Conservation (phyloP, 92 coral and sea anemone species). For the Metridium senile region DNA sequence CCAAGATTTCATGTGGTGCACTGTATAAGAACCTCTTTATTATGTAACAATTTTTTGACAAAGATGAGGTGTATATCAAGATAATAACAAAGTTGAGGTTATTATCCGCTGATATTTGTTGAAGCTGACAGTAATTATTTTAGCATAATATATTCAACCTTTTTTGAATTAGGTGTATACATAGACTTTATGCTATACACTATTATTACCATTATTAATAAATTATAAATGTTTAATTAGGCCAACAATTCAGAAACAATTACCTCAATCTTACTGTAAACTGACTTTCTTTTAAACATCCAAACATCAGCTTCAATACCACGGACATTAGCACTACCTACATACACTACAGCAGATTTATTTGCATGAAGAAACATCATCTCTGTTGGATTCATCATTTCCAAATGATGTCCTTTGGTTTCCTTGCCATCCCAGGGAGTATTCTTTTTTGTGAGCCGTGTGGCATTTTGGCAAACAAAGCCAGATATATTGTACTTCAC, state of each 20-base stretch:
- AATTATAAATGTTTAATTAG: no score
- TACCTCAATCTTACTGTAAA: not conserved
- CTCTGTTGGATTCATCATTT: constrained; percentile 68
- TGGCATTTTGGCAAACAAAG: constrained; percentile 21
- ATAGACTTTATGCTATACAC: no score
- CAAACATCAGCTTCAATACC: constrained; percentile 77
- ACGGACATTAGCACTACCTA: constrained; percentile 62
- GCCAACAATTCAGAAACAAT: no score
- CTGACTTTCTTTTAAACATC: constrained; percentile 33
- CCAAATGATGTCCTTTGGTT: constrained; percentile 55
- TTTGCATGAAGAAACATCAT: constrained; percentile 24
- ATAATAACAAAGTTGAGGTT: no score
- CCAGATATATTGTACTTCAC: constrained; percentile 49
- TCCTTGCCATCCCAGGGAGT: constrained; percentile 18
- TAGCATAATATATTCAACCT: no score
- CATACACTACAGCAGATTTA: constrained; percentile 44
- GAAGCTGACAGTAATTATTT: no score
- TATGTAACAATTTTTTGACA: no score
- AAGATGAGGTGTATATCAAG: no score
- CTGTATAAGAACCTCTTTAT: no score
- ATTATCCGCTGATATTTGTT: no score
- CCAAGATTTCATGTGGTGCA: no score
- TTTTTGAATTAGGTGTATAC: not conserved
- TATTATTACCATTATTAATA: no score
- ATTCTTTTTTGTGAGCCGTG: constrained; percentile 10